Conservation (phyloP, 2,797 vertebrate genomes). For the Huso huso region DNA sequence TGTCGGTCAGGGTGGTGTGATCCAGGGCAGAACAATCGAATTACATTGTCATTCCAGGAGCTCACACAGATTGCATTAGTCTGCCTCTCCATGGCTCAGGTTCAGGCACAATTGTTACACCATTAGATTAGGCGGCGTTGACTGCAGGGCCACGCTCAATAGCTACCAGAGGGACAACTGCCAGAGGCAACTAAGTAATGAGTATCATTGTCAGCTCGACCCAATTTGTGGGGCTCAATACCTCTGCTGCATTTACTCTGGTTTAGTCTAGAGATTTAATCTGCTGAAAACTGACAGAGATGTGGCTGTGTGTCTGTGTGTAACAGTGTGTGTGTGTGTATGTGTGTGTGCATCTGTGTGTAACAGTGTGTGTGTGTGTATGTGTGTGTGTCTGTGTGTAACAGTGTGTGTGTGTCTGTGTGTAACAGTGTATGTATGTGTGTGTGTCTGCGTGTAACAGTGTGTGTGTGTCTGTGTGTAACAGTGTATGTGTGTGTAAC, state of each 20-base stretch:
- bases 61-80: constrained; percentile 36
- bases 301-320: too few relatives aligned
- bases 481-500: too few relatives aligned
- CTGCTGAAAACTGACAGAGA: constrained; percentile 6
- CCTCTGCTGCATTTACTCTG: constrained; percentile 13
- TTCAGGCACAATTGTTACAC: constrained; percentile 20
- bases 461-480: too few relatives aligned
- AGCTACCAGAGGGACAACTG: constrained; percentile 20
- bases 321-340: too few relatives aligned
- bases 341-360: too few relatives aligned
- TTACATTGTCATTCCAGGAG: constrained; percentile 35
- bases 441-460: too few relatives aligned
- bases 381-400: too few relatives aligned
- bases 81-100: constrained; percentile 25
- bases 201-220: constrained; percentile 21
- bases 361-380: too few relatives aligned
- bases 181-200: constrained; percentile 21
- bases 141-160: constrained; percentile 16
- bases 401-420: too few relatives aligned
- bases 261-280: constrained; percentile 10
- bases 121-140: constrained; percentile 35
- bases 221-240: constrained; percentile 14
- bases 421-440: too few relatives aligned
- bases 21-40: constrained; percentile 36
- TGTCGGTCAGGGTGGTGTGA: constrained; percentile 26